Percentiles rank a stretch among this genome's conserved stretches.
Conservation (phyloP, 2,797 vertebrate species). For the Anas bernieri region DNA sequence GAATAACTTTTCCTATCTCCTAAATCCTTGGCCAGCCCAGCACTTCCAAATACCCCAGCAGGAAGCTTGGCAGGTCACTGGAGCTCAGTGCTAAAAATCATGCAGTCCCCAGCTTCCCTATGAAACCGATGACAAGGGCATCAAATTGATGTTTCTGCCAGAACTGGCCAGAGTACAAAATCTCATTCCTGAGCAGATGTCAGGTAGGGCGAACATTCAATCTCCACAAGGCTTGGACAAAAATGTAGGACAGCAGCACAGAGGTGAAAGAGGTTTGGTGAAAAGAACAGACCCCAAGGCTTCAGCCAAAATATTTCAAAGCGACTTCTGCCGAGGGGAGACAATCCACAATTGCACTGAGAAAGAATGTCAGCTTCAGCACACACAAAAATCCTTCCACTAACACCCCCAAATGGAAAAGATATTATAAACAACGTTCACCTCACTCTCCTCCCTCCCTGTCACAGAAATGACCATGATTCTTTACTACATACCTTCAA, state of each 20-base stretch:
- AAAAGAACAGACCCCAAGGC: conserved; percentile 48
- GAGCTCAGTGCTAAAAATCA: conserved; percentile 18
- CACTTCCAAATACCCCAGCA: not conserved
- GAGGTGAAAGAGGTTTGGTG: conserved; percentile 63
- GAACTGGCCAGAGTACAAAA: conserved; percentile 65
- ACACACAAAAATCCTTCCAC: conserved; percentile 51
- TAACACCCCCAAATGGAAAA: conserved; percentile 63
- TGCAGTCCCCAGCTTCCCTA: not conserved
- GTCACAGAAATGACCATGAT: conserved; percentile 69
- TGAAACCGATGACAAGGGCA: conserved; percentile 47
- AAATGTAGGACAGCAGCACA: conserved; percentile 63
- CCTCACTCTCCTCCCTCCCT: conserved; percentile 61
- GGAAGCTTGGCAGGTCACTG: not conserved
- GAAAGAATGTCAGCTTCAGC: conserved; percentile 16
- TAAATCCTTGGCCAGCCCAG: not conserved
- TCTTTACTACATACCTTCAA: conserved; percentile 70
- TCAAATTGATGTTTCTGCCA: conserved; percentile 51
- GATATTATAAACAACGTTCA: conserved; percentile 70
- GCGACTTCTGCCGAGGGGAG: conserved; percentile 9
- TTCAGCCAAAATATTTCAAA: conserved; percentile 64
- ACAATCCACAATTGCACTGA: conserved; percentile 30
- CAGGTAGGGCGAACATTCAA: conserved; percentile 56
- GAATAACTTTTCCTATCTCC: not conserved
- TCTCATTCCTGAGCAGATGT: conserved; percentile 66
- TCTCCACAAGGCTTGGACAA: conserved; percentile 58